A percentile compares a stretch with the other conserved stretches of the same genome.
Evolutionary conservation across 2,113 vertebrate species (phyloP).

Genomic region (Neotoma lepida): DNA sequence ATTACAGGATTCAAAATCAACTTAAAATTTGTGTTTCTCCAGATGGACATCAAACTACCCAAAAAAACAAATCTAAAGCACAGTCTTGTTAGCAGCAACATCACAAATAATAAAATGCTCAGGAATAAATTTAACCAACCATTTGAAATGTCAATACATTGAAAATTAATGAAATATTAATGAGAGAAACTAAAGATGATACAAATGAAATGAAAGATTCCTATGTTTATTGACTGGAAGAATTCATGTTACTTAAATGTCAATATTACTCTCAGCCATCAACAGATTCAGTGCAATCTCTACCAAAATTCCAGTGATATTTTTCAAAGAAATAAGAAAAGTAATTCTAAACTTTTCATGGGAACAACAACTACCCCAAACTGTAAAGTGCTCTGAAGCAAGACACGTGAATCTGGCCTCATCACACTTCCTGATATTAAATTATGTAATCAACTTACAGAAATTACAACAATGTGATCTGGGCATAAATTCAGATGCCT

Average conservation of each 20-base stretch:
- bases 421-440: neutral
- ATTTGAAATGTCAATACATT: neutral
- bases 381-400: neutral
- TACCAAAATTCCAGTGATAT: neutral
- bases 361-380: no score
- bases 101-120: neutral
- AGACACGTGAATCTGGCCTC: neutral
- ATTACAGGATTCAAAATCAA: neutral
- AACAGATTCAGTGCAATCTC: neutral
- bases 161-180: neutral
- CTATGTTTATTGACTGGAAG: neutral
- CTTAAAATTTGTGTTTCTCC: neutral
- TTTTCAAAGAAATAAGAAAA: neutral
- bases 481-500: neutral
- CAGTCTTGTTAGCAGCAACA: neutral
- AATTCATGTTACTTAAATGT: neutral
- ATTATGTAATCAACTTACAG: neutral
- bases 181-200: neutral
- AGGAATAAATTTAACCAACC: neutral
- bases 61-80: neutral
- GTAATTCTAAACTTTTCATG: neutral
- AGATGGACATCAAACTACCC: neutral
- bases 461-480: neutral
- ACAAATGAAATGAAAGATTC: neutral
- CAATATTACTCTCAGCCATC: neutral